Evolutionary conservation across 2,797 vertebrate species (phyloP).

Genomic region (Lutjanus campechanus): DNA sequence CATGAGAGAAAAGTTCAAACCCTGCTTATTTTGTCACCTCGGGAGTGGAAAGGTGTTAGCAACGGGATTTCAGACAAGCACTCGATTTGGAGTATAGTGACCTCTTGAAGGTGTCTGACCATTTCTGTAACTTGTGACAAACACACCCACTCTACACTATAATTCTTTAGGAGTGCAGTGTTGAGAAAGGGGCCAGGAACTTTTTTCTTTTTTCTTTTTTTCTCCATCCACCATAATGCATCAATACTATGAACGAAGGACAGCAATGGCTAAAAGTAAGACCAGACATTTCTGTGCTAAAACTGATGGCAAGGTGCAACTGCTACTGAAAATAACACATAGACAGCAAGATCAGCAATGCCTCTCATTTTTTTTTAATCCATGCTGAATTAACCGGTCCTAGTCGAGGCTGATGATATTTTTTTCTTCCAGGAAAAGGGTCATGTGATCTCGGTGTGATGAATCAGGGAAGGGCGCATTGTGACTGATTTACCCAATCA

Average conservation of each 20-base stretch:
- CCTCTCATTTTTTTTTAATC: no score
- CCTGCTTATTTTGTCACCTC: background rate
- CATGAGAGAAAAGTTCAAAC: background rate
- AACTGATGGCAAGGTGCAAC: no score
- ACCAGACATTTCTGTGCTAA: no score
- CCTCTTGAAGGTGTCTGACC: background rate
- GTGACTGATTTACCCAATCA: no score
- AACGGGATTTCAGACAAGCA: background rate
- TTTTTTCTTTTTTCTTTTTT: background rate
- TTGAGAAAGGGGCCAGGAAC: background rate
- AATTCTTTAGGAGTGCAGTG: background rate
- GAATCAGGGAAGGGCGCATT: no score
- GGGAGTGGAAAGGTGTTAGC: background rate
- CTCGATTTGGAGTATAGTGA: background rate
- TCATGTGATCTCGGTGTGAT: no score
- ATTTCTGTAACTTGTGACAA: background rate
- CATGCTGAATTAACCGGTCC: no score
- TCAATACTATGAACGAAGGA: background rate
- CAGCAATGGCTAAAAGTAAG: no score
- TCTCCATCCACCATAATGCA: background rate
- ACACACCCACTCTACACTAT: background rate
- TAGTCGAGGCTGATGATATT: no score
- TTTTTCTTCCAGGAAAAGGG: no score
- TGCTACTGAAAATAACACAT: no score
- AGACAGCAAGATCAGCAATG: no score